These are phyloP conservation scores for Microctonus hyperodae DNA, from an alignment of 2,888 invertebrate species.

Conservation along the genomic window DNA sequence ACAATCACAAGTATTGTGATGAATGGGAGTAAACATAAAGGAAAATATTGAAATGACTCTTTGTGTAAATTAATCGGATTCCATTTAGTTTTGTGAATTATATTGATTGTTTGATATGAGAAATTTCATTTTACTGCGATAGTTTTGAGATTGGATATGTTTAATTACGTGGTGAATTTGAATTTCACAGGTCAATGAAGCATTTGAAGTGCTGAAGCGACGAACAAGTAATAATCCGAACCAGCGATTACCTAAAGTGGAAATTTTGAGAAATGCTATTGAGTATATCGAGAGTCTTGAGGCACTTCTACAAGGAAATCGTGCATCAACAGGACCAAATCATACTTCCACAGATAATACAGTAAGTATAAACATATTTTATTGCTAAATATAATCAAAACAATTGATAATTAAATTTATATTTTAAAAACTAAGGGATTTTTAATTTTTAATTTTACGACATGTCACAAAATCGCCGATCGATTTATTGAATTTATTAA, in stretches of 20 bases:
- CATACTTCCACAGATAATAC: conserved; percentile 45
- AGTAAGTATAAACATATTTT: conserved; percentile 27
- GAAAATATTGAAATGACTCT: background rate
- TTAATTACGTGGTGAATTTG: too few relatives aligned
- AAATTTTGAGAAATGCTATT: conserved; percentile 96
- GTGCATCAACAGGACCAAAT: conserved; percentile 49
- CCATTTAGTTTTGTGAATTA: background rate
- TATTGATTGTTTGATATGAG: too few relatives aligned
- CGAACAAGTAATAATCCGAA: conserved; percentile 95
- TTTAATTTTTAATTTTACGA: too few relatives aligned
- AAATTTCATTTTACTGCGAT: too few relatives aligned
- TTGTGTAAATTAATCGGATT: background rate
- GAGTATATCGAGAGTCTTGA: conserved; percentile 95
- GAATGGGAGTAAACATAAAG: background rate
- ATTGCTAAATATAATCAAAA: background rate
- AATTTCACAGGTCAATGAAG: conserved; percentile 89
- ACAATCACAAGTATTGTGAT: conserved; percentile 7
- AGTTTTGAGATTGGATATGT: too few relatives aligned
- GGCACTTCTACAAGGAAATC: conserved; percentile 77
- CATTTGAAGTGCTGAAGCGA: conserved; percentile 93
- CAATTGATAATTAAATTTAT: too few relatives aligned
- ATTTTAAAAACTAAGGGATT: too few relatives aligned
- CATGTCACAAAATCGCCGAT: too few relatives aligned
- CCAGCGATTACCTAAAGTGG: conserved; percentile 95
- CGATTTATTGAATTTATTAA: too few relatives aligned